Conservation (phyloP, 2,113 vertebrate genomes). For the Budorcas taxicolor region DNA sequence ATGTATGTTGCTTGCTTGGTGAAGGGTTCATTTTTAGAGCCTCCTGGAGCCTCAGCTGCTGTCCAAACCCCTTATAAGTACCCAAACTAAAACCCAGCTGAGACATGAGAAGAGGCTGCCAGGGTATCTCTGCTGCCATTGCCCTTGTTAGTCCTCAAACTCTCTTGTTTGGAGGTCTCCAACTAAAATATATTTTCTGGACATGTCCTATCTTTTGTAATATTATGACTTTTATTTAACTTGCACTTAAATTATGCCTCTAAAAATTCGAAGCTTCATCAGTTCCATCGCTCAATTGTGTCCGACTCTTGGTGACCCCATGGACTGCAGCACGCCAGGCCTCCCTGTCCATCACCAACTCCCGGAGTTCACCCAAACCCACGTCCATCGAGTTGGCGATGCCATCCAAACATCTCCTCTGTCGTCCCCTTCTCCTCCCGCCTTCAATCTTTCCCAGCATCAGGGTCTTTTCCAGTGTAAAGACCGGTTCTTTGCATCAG, state of each 20-base stretch:
- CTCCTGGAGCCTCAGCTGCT: not conserved
- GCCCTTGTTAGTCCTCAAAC: not conserved
- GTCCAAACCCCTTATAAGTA: not conserved
- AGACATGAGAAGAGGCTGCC: not conserved
- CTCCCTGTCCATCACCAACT: not conserved
- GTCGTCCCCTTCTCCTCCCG: rapidly evolving
- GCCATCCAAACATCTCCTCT: not conserved
- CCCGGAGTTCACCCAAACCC: not conserved
- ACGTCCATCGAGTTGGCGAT: not conserved
- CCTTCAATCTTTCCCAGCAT: not conserved
- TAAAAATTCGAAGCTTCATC: not conserved
- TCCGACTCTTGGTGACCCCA: not conserved
- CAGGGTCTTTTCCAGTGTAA: not conserved
- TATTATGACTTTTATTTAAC: not conserved
- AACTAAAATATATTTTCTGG: not conserved
- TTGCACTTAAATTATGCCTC: not conserved
- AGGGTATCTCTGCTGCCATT: not conserved
- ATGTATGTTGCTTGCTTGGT: not conserved
- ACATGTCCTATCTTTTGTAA: not conserved
- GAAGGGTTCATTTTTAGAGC: not conserved
- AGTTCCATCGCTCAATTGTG: not conserved
- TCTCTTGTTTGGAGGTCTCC: not conserved
- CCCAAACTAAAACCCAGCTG: not conserved
- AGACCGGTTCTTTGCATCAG: rapidly evolving
- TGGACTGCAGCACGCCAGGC: not conserved